phyloP scores from a whole-genome alignment of 1,140 invertebrate genomes.

The Anastrepha obliqua region DNA sequence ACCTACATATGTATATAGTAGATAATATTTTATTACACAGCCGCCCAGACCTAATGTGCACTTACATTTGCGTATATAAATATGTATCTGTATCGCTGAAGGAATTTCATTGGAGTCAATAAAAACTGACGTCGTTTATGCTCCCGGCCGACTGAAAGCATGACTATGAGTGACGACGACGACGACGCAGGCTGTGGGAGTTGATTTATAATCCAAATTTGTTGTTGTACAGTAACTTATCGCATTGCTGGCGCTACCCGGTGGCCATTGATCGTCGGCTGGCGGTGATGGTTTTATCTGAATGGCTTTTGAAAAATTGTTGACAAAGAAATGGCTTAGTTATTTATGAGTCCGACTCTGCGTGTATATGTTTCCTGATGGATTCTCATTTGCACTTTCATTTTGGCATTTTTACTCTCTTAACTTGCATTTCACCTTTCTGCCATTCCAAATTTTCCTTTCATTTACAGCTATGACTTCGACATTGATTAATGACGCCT shows the following conservation, averaged over 20 bases:
- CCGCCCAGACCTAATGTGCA: too few species aligned
- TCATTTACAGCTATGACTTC: too few species aligned
- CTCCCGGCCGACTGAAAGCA: background rate
- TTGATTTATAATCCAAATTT: background rate
- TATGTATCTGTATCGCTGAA: background rate
- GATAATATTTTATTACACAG: too few species aligned
- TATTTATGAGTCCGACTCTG: background rate
- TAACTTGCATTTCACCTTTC: background rate
- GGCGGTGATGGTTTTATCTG: background rate
- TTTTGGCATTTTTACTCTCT: background rate
- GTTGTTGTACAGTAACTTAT: background rate
- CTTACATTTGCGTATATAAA: background rate
- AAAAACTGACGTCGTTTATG: background rate
- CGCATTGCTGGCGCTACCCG: background rate
- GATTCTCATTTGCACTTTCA: background rate
- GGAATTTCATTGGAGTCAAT: background rate
- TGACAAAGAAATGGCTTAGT: background rate
- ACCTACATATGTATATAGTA: too few species aligned
- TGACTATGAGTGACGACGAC: background rate
- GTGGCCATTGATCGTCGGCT: background rate
- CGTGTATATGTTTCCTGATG: background rate
- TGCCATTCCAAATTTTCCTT: too few species aligned
- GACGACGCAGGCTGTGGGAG: background rate
- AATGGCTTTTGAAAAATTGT: background rate
- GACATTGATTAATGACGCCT: too few species aligned